phyloP scores from a whole-genome alignment of 2,888 invertebrate genomes.

The Rhingia campestris region DNA sequence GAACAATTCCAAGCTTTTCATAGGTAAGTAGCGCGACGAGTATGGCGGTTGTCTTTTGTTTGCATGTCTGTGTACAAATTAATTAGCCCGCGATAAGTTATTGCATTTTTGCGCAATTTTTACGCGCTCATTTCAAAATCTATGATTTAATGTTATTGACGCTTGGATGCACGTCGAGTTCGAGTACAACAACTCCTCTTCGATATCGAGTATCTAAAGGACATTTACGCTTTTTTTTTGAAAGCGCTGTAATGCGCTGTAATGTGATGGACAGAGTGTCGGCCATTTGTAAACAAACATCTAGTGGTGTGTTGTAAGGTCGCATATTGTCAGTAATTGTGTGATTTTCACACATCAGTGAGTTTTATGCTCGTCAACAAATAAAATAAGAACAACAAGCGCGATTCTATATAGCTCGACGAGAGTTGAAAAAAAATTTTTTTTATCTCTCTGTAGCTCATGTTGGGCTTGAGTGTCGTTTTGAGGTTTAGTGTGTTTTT shows the following conservation, averaged over 20 bases:
- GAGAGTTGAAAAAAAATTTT: constrained; percentile 13
- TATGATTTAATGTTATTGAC: constrained; percentile 46
- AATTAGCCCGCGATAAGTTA: constrained; percentile 58
- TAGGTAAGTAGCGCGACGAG: background rate
- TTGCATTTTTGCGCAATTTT: constrained; percentile 14
- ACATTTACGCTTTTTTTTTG: constrained; percentile 20
- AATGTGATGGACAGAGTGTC: constrained; percentile 3
- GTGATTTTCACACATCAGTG: constrained; percentile 66
- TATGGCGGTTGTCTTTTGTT: constrained; percentile 21
- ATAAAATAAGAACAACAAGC: constrained; percentile 34
- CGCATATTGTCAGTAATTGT: constrained; percentile 22
- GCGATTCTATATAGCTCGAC: background rate
- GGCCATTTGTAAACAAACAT: background rate
- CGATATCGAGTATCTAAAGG: constrained; percentile 27
- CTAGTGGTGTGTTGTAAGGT: constrained; percentile 15
- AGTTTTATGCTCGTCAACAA: constrained; percentile 41
- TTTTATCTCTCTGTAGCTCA: background rate
- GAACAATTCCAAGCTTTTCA: background rate
- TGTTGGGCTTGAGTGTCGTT: constrained; percentile 25
- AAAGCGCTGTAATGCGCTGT: background rate
- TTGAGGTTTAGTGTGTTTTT: constrained; percentile 63
- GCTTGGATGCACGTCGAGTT: constrained; percentile 62
- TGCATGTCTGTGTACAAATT: constrained; percentile 36
- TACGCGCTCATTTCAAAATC: constrained; percentile 47
- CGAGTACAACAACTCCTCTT: constrained; percentile 8